Evolutionary conservation across 2,797 vertebrate species (phyloP), one percentile per base, ranked within the genome.

Genomic region (Melanogrammus aeglefinus): DNA sequence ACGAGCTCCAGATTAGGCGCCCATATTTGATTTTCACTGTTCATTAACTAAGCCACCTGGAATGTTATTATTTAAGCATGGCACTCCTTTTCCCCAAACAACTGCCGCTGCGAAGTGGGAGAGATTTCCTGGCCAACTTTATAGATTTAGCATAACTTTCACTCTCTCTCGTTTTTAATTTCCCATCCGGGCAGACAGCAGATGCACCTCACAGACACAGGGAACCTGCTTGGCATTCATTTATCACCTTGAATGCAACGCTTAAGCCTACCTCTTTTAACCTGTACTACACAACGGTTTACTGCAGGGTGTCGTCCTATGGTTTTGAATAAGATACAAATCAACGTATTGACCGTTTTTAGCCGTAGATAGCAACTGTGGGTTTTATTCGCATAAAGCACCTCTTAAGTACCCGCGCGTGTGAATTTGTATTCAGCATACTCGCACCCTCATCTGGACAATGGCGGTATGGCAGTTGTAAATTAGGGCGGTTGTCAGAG

Each of bases 21-120:
- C 91, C 94, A 95, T 94, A 94, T 94, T 95, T 95, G 93, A 93
- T 94, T 94, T 95, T 94, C 94, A 95, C 94, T 95, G 93, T 94
- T 95, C 94, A 95, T 95, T 95, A 95, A 94, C 92, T 92, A 91
- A 95, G 94, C 93, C 94, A 95, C 94, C 94, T 95, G 94, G 94
- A 94, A 94, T 93, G 93, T 91, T 94, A 94, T 94, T 95, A 94
- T 94, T 95, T 94, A 93, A 94, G 92, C 93, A 86, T 84, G 92
- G 83, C 87, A 82, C 92, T 92, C 88, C 92, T 91, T 93, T 91
- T 94, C 94, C 94, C 94, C 92, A 90, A 94, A 94, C 94, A 94
- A 94, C 94, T 94, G 94, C 91, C 88, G 90, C 92, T 90, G 92
- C 74, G 91, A 89, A 89, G 88, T 89, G 88, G 88, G 91, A 92